Evolutionary conservation across 2,113 vertebrate genomes (phyloP), one percentile per base, ranked within the genome.

Genomic region (Paedocypris sp.): DNA sequence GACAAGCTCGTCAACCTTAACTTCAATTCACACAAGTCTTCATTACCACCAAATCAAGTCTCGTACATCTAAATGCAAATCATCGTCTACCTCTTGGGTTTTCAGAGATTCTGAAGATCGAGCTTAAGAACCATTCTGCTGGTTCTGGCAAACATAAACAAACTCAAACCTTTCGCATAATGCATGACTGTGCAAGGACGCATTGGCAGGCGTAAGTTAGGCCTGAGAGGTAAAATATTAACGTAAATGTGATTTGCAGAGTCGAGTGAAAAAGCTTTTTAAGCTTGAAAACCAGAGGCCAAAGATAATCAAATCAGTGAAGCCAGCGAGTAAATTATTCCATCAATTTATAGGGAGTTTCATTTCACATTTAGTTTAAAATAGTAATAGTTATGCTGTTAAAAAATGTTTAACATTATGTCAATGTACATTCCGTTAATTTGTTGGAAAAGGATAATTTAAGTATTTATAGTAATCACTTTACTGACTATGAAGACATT

Each of bases 21-120:
- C 13, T 15, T 10, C 10, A 43, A 12, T n/a, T 22, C 36, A 29
- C 33, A 19, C 23, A 53, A 28, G 6, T 4, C 16, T 20, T 13
- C 7, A 43, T 3, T 48, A 38, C 59, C 4, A 9, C 22, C 16
- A 18, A 29, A 36, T 31, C 11, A 57, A 28, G 46, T 47, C 9
- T 49, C n/a, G 23, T 35, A 43, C 13, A 63, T 62, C 49, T 52
- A 52, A 19, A 62, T 53, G 48, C 43, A 62, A 51, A 52, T 62
- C 26, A 43, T 15, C 9, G 5, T 39, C 22, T 48, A 4, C 20
- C 22, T 47, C 3, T 36, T 43, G 35, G 16, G 8, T 13, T 8
- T 25, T 25, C 13, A 35, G 22, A 36, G 19, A 23, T 4, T 15
- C n/a, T 7, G 4, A 41, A 41, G 52, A 56, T 41, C 16, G 31